phyloP scores from a whole-genome alignment of 2,888 invertebrate species.

The Herminia tarsipennalis region DNA sequence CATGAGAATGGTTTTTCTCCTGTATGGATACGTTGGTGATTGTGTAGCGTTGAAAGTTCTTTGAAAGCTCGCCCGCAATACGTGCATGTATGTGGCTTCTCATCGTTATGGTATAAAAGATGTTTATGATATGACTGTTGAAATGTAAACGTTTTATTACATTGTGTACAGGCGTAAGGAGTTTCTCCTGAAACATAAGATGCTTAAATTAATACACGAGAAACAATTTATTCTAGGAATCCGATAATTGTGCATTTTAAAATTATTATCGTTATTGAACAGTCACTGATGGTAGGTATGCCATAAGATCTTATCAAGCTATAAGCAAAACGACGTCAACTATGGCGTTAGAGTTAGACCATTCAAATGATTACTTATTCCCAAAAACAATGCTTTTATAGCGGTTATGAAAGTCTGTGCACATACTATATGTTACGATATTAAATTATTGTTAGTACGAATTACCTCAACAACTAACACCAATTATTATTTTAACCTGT shows the following conservation, averaged over 20 bases:
- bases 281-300: not conserved
- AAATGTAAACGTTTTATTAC: conserved; percentile 94
- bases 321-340: conserved; percentile 9
- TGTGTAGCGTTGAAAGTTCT: conserved; percentile 94
- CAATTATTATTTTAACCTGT: conserved; percentile 87
- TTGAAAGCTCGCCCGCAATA: conserved; percentile 94
- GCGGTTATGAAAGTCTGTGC: conserved; percentile 10
- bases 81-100: conserved; percentile 91
- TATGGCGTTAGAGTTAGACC: conserved; percentile 26
- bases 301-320: conserved; percentile 2
- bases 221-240: too few species aligned
- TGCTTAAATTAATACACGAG: not conserved
- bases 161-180: conserved; percentile 93
- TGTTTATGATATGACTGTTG: conserved; percentile 96
- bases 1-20: conserved; percentile 95
- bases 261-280: too few species aligned
- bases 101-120: conserved; percentile 93
- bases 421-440: conserved; percentile 1
- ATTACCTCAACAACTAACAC: conserved; percentile 78
- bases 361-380: conserved; percentile 25
- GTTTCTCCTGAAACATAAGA: conserved; percentile 89
- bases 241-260: too few species aligned
- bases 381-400: conserved; percentile 6
- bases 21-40: conserved; percentile 93
- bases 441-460: conserved; percentile 70